A percentile compares a stretch with the other conserved stretches of the same genome.
Evolutionary conservation across 2,797 vertebrate species (phyloP).

Genomic region (Propithecus deckenii): DNA sequence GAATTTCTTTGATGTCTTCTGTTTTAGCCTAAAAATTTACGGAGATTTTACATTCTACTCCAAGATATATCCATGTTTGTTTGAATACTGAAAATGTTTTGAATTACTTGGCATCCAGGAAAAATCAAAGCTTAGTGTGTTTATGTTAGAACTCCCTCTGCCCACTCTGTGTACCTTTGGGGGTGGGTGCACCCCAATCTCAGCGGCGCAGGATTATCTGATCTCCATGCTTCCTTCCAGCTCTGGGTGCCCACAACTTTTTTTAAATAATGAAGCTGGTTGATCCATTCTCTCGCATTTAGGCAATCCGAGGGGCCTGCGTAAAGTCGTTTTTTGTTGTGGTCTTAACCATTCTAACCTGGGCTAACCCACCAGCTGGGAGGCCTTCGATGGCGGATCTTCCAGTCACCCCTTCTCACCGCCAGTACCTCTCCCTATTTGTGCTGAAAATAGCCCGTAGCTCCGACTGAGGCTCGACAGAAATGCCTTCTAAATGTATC

Average conservation of each 20-base stretch:
- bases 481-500: background rate
- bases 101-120: background rate
- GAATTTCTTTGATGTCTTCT: constrained; percentile 55
- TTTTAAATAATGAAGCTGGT: background rate
- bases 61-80: background rate
- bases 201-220: background rate
- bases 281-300: background rate
- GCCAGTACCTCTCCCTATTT: background rate
- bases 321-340: no score
- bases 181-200: accelerated
- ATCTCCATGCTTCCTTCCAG: background rate
- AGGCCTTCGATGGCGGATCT: background rate
- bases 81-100: constrained; percentile 28
- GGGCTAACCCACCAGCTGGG: no score
- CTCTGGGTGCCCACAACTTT: background rate
- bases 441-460: background rate
- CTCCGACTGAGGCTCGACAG: background rate
- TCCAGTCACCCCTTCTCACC: background rate
- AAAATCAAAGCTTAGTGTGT: background rate
- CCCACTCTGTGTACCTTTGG: background rate
- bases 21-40: background rate
- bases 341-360: background rate
- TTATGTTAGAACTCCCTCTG: background rate
- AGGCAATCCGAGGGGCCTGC: background rate
- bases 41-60: background rate